These are phyloP conservation scores for Propithecus deckenii DNA, from an alignment of 2,797 vertebrate species.

Conservation along the genomic window DNA sequence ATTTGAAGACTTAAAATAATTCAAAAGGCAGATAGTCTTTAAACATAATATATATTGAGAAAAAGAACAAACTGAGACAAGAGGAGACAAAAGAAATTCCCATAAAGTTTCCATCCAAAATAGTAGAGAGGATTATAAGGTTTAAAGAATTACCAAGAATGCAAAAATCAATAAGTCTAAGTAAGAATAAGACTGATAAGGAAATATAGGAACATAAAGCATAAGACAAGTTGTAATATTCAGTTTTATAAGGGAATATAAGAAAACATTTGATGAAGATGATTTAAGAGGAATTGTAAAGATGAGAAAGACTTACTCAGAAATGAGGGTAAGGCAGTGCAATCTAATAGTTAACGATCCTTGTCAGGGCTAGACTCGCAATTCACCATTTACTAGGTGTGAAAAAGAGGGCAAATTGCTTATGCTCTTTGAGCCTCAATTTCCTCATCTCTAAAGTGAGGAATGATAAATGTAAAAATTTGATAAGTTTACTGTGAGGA, in stretches of 20 bases:
- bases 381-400: neutral
- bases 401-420: neutral
- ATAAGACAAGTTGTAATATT: neutral
- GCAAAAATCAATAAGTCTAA: neutral
- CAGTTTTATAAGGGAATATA: neutral
- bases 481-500: neutral
- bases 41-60: neutral
- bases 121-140: neutral
- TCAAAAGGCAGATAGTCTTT: neutral
- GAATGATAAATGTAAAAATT: neutral
- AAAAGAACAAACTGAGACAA: neutral
- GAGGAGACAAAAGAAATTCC: neutral
- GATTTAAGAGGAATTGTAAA: neutral
- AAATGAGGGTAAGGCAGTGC: neutral
- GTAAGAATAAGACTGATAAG: neutral
- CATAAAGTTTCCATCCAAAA: neutral
- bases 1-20: neutral
- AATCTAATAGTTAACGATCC: neutral
- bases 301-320: neutral
- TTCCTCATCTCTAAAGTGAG: neutral
- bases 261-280: neutral
- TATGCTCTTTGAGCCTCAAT: neutral
- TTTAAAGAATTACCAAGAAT: neutral
- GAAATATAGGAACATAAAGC: neutral
- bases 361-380: neutral